phyloP scores from a whole-genome alignment of 2,888 invertebrate species.

The Dasysyrphus tricinctus region DNA sequence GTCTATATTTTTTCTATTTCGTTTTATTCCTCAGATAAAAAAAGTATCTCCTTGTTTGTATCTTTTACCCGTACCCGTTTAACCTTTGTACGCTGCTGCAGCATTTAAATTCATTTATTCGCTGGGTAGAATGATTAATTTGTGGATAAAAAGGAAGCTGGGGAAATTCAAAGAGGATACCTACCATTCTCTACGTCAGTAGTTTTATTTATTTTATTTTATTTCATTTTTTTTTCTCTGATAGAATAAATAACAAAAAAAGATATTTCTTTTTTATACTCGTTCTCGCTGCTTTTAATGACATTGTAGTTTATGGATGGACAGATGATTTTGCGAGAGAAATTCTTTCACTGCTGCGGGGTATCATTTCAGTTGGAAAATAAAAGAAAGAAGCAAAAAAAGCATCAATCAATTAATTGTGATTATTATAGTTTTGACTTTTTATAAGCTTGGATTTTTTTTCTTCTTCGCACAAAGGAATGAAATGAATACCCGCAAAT shows the following conservation, averaged over 20 bases:
- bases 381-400: conserved; percentile 28
- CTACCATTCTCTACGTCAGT: conserved; percentile 36
- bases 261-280: neutral
- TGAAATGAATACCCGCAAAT: conserved; percentile 17
- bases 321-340: neutral
- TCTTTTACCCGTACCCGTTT: conserved; percentile 10
- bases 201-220: neutral
- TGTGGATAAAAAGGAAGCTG: conserved; percentile 38
- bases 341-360: conserved; percentile 5
- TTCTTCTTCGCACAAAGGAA: conserved; percentile 1
- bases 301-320: conserved; percentile 4
- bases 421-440: conserved; percentile 16
- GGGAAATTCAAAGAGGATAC: conserved; percentile 48
- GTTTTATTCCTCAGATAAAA: conserved; percentile 13
- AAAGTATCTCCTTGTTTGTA: neutral
- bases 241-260: conserved; percentile 47
- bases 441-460: conserved; percentile 1
- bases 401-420: conserved; percentile 56
- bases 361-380: conserved; percentile 43
- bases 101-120: conserved; percentile 56
- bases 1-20: neutral
- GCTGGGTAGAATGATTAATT: conserved; percentile 41
- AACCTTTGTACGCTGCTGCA: conserved; percentile 16
- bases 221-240: neutral
- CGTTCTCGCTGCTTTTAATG: conserved; percentile 44